phyloP scores from a whole-genome alignment of 2,888 invertebrate species.

The Eupeodes latifasciatus region DNA sequence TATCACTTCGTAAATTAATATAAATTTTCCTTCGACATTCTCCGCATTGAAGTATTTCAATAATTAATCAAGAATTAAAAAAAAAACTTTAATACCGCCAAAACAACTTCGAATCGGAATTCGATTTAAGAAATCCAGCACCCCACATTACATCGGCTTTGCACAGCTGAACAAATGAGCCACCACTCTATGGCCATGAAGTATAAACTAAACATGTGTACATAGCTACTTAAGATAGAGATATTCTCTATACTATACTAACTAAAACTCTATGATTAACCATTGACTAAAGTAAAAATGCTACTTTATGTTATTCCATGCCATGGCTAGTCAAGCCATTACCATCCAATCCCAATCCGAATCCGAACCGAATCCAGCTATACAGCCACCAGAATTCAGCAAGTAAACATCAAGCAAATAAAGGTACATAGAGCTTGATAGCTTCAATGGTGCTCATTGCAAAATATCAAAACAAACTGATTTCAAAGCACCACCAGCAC shows the following conservation, averaged over 20 bases:
- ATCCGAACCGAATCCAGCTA: too few species aligned
- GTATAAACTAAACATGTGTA: not conserved
- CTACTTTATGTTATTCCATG: conserved; percentile 44
- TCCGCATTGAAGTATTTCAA: conserved; percentile 14
- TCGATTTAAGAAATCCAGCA: conserved; percentile 62
- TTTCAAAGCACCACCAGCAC: conserved; percentile 22
- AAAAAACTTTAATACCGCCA: conserved; percentile 47
- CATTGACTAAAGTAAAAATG: conserved; percentile 62
- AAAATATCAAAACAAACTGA: conserved; percentile 72
- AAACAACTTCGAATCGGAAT: conserved; percentile 67
- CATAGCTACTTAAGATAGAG: conserved; percentile 14
- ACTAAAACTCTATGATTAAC: conserved; percentile 62
- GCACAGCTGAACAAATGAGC: conserved; percentile 70
- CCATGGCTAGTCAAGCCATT: conserved; percentile 62
- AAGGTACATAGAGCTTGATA: too few species aligned
- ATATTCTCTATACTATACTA: conserved; percentile 31
- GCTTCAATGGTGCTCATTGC: conserved; percentile 55
- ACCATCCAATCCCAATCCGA: not conserved
- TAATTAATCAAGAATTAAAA: conserved; percentile 49
- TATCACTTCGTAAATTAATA: conserved; percentile 5
- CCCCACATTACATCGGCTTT: conserved; percentile 36
- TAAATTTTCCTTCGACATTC: conserved; percentile 18
- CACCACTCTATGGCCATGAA: conserved; percentile 69
- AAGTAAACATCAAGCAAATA: conserved; percentile 51
- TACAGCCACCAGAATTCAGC: conserved; percentile 13